A percentile compares a stretch with the other conserved stretches of the same genome.
phyloP scores from a whole-genome alignment of 2,113 vertebrate genomes.

The Cromileptes altivelis region DNA sequence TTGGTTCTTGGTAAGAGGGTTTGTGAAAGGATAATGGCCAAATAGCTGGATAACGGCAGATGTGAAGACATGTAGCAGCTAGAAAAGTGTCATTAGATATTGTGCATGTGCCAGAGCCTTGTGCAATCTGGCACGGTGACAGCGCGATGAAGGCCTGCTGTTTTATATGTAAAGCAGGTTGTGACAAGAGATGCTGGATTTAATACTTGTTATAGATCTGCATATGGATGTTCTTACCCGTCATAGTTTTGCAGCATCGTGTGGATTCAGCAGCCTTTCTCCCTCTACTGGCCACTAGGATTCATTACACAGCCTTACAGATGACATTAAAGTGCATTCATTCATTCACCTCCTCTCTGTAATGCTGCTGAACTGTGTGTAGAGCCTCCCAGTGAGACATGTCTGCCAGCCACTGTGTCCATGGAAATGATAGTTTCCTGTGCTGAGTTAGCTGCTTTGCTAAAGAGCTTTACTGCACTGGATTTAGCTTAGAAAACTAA shows the following conservation, averaged over 20 bases:
- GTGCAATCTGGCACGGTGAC: neutral
- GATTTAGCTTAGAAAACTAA: conserved; percentile 52
- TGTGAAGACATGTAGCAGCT: neutral
- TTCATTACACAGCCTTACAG: conserved; percentile 15
- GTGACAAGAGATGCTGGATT: neutral
- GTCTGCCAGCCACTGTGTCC: neutral
- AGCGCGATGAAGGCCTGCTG: neutral
- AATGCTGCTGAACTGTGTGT: conserved; percentile 7
- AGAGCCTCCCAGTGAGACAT: conserved; percentile 8
- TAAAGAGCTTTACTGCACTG: conserved; percentile 48
- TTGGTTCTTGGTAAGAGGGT: neutral
- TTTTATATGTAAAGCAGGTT: neutral
- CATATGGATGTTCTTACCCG: neutral
- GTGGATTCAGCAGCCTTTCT: neutral
- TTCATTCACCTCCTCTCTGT: conserved; percentile 16
- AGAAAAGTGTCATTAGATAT: neutral
- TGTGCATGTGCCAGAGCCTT: neutral
- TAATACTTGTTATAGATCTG: neutral
- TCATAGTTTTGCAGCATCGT: neutral
- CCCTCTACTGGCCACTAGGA: conserved; percentile 41
- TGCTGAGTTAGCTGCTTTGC: conserved; percentile 31
- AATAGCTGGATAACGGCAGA: neutral
- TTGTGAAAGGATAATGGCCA: neutral
- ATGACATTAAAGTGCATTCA: neutral
- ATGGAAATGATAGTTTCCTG: conserved; percentile 29